These are phyloP conservation scores for Gymnopithys bicolor DNA, from an alignment of 2,797 vertebrate genomes.

Conservation along the genomic window DNA sequence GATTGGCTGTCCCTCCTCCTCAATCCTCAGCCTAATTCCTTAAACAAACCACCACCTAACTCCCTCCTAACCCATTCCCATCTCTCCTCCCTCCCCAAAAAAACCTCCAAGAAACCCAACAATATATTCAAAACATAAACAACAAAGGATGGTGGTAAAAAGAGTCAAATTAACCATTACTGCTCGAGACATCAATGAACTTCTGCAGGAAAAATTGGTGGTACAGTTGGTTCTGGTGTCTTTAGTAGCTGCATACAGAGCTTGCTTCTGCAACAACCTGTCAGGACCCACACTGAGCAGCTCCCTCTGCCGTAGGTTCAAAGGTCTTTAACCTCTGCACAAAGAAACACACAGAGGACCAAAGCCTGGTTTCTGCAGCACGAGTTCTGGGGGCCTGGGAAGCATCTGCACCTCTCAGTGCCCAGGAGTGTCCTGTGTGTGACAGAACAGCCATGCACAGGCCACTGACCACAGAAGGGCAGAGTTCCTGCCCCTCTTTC, in stretches of 20 bases:
- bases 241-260: neutral
- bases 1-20: neutral
- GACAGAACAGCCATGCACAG: rapidly evolving
- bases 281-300: neutral
- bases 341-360: neutral
- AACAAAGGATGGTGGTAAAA: neutral
- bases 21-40: neutral
- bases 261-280: neutral
- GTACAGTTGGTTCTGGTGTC: neutral
- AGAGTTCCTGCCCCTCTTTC: neutral
- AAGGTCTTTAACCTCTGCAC: neutral
- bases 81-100: rapidly evolving
- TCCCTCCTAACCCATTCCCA: neutral
- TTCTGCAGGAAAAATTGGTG: neutral
- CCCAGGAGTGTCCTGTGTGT: neutral
- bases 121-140: neutral
- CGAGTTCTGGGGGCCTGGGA: rapidly evolving
- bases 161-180: neutral
- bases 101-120: neutral
- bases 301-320: neutral
- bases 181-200: neutral
- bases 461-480: neutral
- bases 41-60: neutral
- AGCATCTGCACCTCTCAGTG: neutral
- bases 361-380: neutral